Conservation (phyloP, 2,113 vertebrate genomes). For the Pomatostomus ruficeps region DNA sequence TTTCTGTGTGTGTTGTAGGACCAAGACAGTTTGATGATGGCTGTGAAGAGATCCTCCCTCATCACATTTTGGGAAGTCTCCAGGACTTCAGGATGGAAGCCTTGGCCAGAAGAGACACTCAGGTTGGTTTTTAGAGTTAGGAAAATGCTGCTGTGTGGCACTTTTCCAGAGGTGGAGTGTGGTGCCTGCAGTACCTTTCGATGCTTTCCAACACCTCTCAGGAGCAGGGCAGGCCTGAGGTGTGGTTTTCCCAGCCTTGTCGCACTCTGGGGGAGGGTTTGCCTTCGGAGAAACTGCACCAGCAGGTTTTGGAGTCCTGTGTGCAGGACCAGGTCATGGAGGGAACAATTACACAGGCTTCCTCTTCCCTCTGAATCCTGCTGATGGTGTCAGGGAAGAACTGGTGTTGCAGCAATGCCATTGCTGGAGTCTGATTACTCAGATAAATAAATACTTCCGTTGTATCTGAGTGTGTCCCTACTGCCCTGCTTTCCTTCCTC, state of each 20-base stretch:
- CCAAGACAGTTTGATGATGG: constrained; percentile 49
- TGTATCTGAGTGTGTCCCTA: neutral
- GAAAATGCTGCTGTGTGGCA: neutral
- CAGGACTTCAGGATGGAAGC: constrained; percentile 82
- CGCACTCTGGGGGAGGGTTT: neutral
- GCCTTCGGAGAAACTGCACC: neutral
- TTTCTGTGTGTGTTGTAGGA: constrained; percentile 43
- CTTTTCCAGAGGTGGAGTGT: neutral
- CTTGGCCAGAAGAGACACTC: constrained; percentile 71
- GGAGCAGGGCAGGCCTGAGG: neutral
- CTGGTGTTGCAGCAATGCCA: neutral
- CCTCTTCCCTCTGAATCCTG: neutral
- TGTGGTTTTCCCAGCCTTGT: neutral
- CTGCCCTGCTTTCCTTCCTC: neutral
- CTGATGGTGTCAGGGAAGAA: neutral
- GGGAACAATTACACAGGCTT: neutral
- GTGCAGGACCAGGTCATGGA: neutral
- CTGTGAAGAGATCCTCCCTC: constrained; percentile 77
- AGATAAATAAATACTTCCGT: neutral
- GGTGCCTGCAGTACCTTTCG: neutral
- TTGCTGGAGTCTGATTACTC: neutral
- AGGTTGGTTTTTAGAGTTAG: constrained; percentile 65
- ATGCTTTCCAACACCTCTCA: neutral
- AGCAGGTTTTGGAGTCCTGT: neutral
- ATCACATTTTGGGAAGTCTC: constrained; percentile 86